Conservation (phyloP, 2,797 vertebrate species). For the Aselliscus stoliczkanus region DNA sequence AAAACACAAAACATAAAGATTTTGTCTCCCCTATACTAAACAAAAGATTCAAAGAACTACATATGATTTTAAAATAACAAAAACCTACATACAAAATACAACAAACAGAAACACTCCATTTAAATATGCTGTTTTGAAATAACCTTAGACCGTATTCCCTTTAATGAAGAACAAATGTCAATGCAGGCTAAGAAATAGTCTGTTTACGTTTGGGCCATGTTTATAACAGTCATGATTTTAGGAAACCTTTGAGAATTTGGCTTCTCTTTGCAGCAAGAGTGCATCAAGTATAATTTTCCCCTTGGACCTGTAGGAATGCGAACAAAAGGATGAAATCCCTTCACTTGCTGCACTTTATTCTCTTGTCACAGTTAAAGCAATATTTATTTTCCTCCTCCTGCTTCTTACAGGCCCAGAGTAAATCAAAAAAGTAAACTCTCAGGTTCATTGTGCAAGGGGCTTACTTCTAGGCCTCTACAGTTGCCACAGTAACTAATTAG, state of each 20-base stretch:
- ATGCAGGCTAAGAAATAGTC: background rate
- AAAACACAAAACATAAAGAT: background rate
- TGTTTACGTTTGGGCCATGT: background rate
- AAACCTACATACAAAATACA: background rate
- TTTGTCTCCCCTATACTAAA: background rate
- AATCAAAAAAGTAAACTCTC: conserved; percentile 89
- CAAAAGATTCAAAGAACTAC: background rate
- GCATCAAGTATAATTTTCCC: conserved; percentile 66
- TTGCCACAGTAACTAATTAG: conserved; percentile 89
- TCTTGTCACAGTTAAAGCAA: conserved; percentile 85
- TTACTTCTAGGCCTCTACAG: conserved; percentile 85
- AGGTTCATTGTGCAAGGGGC: conserved; percentile 83
- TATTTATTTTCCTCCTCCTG: conserved; percentile 83
- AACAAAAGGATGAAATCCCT: conserved; percentile 80
- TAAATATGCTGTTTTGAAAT: background rate
- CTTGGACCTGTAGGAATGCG: conserved; percentile 73
- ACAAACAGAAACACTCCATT: background rate
- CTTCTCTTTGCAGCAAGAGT: conserved; percentile 65
- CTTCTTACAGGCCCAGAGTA: conserved; percentile 80
- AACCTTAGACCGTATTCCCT: background rate
- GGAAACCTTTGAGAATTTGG: background rate
- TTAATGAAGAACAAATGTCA: conserved; percentile 25
- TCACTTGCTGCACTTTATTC: conserved; percentile 81
- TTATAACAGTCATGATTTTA: background rate
- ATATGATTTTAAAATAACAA: background rate